phyloP scores from a whole-genome alignment of 2,888 invertebrate species.

The Auanema sp. region DNA sequence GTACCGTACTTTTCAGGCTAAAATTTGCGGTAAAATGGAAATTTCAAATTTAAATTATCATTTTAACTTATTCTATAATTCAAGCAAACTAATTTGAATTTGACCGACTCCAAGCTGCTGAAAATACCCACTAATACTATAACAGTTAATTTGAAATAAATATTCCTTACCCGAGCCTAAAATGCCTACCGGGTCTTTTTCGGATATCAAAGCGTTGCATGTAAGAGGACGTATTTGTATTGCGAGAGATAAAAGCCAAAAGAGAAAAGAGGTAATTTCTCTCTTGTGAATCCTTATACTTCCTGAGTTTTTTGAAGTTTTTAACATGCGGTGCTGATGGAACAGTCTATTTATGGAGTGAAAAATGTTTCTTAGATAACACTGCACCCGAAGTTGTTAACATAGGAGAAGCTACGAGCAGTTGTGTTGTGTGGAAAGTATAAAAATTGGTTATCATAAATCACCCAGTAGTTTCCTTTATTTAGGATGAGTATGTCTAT shows the following conservation, averaged over 20 bases:
- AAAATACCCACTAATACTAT: too few species aligned
- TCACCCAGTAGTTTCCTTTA: neutral
- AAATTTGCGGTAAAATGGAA: too few species aligned
- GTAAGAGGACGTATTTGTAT: constrained; percentile 3
- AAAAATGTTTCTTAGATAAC: constrained; percentile 7
- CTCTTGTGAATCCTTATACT: neutral
- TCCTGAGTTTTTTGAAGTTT: constrained; percentile 10
- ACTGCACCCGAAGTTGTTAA: constrained; percentile 5
- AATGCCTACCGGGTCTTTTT: constrained; percentile 13
- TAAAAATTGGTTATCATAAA: too few species aligned
- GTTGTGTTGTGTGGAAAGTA: constrained; percentile 12
- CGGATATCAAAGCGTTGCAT: constrained; percentile 14
- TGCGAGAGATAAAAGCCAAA: neutral
- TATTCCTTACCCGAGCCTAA: neutral
- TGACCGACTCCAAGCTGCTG: too few species aligned
- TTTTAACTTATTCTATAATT: too few species aligned
- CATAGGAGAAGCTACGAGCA: constrained; percentile 15
- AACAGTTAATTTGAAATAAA: too few species aligned
- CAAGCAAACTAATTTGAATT: too few species aligned
- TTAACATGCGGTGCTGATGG: constrained; percentile 19
- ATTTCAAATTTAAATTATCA: too few species aligned
- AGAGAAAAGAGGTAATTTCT: neutral
- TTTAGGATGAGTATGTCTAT: constrained; percentile 17
- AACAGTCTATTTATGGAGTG: constrained; percentile 18
- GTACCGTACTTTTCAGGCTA: too few species aligned